phyloP scores from a whole-genome alignment of 2,888 invertebrate species.

The Drosophila aldrichi region DNA sequence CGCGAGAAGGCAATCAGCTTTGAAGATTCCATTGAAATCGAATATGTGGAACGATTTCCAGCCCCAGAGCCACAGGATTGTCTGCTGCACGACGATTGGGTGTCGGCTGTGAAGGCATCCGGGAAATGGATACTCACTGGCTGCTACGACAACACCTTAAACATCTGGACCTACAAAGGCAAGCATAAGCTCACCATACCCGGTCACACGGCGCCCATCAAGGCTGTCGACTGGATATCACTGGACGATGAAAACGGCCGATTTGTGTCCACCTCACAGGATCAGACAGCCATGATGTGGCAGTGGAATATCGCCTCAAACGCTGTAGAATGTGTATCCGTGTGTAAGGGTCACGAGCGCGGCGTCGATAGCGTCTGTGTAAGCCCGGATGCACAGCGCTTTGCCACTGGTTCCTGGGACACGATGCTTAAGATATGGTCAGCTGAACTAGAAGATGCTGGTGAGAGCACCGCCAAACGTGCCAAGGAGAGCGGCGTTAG shows the following conservation, averaged over 20 bases:
- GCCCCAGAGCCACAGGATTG: slow-evolving; percentile 97
- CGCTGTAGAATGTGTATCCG: slow-evolving; percentile 91
- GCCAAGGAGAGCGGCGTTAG: slow-evolving; percentile 85
- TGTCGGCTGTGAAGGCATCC: slow-evolving; percentile 92
- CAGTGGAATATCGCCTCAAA: slow-evolving; percentile 91
- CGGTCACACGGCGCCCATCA: slow-evolving; percentile 94
- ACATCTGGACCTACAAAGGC: slow-evolving; percentile 95
- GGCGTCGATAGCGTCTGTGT: slow-evolving; percentile 95
- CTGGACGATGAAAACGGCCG: slow-evolving; percentile 88
- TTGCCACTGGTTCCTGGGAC: slow-evolving; percentile 97
- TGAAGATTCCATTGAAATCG: slow-evolving; percentile 94
- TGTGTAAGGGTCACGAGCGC: slow-evolving; percentile 96
- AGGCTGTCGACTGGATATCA: slow-evolving; percentile 94
- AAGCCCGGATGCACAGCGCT: slow-evolving; percentile 88
- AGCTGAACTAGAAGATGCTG: slow-evolving; percentile 87
- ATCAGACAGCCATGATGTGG: slow-evolving; percentile 96
- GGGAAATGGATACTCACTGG: slow-evolving; percentile 94
- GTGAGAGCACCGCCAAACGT: slow-evolving; percentile 88
- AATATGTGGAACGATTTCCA: slow-evolving; percentile 95
- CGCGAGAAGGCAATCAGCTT: slow-evolving; percentile 91
- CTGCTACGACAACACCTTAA: slow-evolving; percentile 96
- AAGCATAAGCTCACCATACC: slow-evolving; percentile 93
- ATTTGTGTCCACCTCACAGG: slow-evolving; percentile 95
- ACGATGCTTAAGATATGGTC: slow-evolving; percentile 97
- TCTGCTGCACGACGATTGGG: slow-evolving; percentile 98